phyloP scores from a whole-genome alignment of 2,797 vertebrate genomes.

The Leptoclinus maculatus region DNA sequence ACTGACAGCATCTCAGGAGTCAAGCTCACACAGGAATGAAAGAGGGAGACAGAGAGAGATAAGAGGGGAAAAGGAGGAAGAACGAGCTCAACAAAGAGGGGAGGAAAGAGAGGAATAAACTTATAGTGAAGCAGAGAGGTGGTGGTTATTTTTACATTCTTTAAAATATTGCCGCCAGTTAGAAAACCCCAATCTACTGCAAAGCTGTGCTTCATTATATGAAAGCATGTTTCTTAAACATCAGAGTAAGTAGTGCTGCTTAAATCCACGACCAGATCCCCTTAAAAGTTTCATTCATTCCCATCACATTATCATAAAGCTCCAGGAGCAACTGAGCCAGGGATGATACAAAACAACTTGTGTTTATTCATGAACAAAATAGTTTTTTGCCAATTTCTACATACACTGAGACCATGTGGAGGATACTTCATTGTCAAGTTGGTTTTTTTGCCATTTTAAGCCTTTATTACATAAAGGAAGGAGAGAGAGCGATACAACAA shows the following conservation, averaged over 20 bases:
- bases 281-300: neutral
- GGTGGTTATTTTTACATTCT: slow-evolving; percentile 10
- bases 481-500: neutral
- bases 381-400: no score
- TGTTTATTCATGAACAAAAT: neutral
- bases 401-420: no score
- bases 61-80: slow-evolving; percentile 33
- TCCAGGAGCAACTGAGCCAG: neutral
- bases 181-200: neutral
- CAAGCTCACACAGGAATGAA: slow-evolving; percentile 65
- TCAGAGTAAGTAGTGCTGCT: neutral
- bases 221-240: neutral
- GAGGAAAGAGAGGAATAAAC: slow-evolving; percentile 51
- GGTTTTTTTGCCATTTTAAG: neutral
- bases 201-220: neutral
- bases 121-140: slow-evolving; percentile 27
- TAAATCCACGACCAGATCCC: neutral
- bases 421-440: no score
- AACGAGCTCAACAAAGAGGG: slow-evolving; percentile 44
- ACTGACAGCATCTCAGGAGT: slow-evolving; percentile 76
- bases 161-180: neutral
- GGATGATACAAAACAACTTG: no score
- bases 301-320: slow-evolving; percentile 12
- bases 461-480: neutral
- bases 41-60: slow-evolving; percentile 56